Percentiles rank a stretch among this genome's conserved stretches.
These are phyloP conservation scores for Gambusia holbrooki DNA, from an alignment of 2,113 vertebrate genomes.

Conservation along the genomic window DNA sequence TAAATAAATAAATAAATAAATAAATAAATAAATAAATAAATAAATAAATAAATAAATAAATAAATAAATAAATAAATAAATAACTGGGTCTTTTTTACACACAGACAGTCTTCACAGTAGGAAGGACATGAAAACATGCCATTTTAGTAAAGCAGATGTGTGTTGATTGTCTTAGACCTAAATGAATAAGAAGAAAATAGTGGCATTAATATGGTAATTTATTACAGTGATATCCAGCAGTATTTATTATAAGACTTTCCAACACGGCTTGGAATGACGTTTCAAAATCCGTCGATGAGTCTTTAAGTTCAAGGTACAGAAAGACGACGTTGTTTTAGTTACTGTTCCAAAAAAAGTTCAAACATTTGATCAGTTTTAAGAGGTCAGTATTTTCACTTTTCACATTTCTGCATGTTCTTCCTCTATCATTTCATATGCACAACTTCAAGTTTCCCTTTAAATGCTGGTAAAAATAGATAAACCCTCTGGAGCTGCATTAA, in stretches of 20 bases:
- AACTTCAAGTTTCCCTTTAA: conserved; percentile 20
- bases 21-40: too few species aligned
- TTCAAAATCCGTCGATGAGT: neutral
- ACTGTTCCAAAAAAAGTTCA: neutral
- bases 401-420: conserved; percentile 5
- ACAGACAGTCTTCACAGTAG: neutral
- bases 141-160: too few species aligned
- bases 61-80: too few species aligned
- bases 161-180: neutral
- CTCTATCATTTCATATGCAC: conserved; percentile 21
- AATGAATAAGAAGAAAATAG: neutral
- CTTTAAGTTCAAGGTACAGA: neutral
- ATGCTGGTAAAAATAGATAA: conserved; percentile 70
- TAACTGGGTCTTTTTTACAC: neutral
- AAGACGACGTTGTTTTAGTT: neutral
- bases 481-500: conserved; percentile 57
- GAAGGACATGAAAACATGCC: neutral
- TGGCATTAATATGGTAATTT: too few species aligned
- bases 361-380: neutral
- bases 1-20: too few species aligned
- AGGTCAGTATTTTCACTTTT: neutral
- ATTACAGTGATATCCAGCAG: too few species aligned
- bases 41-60: too few species aligned
- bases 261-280: neutral
- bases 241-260: too few species aligned